Percentiles rank a stretch among this genome's conserved stretches.
phyloP scores from a whole-genome alignment of 2,797 vertebrate genomes.

The Onychomys leucogaster region DNA sequence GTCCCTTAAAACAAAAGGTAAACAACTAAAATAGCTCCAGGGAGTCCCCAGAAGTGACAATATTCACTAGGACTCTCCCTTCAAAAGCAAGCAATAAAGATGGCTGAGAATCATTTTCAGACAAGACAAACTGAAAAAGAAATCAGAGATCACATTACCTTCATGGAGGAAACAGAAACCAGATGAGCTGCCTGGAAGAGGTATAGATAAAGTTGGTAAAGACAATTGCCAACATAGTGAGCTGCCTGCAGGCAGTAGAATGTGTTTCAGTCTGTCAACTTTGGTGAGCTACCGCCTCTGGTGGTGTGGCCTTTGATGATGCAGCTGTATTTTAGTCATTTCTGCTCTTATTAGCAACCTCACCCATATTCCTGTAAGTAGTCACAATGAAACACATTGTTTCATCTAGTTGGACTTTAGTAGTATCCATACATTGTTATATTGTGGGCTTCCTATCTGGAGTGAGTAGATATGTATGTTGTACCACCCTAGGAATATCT shows the following conservation, averaged over 20 bases:
- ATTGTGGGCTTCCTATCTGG: too few relatives aligned
- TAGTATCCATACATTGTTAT: background rate
- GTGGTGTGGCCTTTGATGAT: background rate
- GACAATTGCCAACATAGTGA: background rate
- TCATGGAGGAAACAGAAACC: background rate
- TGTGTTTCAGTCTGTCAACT: background rate
- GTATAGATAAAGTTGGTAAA: background rate
- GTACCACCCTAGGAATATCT: too few relatives aligned
- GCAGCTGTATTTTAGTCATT: background rate
- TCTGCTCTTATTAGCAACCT: background rate
- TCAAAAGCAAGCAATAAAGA: too few relatives aligned
- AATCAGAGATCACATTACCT: background rate
- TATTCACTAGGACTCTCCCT: background rate
- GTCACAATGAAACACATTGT: background rate
- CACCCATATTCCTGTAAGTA: background rate
- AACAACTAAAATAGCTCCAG: background rate
- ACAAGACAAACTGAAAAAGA: background rate
- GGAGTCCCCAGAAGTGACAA: background rate
- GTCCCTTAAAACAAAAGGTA: background rate
- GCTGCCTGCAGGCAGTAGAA: too few relatives aligned
- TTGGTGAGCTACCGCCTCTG: background rate
- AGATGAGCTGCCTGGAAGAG: background rate
- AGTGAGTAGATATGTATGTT: background rate
- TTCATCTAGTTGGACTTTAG: background rate
- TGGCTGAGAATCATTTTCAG: background rate